Evolutionary conservation across 1,140 invertebrate genomes (phyloP), one percentile per base, ranked within the genome.

Genomic region (Eulimnadia texana): DNA sequence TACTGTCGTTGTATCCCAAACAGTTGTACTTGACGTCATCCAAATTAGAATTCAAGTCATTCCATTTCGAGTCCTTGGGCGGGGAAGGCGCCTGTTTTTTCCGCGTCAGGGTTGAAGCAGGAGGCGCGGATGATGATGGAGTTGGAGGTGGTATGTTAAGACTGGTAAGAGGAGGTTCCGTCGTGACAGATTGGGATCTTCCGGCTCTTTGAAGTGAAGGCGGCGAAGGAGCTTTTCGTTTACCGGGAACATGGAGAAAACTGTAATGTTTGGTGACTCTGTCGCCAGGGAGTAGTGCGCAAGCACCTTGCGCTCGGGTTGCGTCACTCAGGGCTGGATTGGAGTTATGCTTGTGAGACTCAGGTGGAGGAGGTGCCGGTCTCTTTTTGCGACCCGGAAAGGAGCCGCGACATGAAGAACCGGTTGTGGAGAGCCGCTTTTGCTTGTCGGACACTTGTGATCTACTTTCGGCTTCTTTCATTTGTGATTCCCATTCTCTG

Each of bases 151-250:
- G 24, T 24, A 56, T 61, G 50, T 61, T 61, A 28, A 61, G 50
- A 3, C 28, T 29, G 25, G 24, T 28, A 22, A 50, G 22, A 24
- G 19, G n/a, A 11, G 58, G n/a, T 33, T 50, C 24, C 13, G 23
- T 47, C 16, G 10, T 58, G 13, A 25, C 58, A 3, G 61, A 58
- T 27, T 47, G 49, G 22, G 54, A 50, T 13, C 53, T 27, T 3
- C 23, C n/a, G n/a, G 23, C 47, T 28, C 28, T 24, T 13, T 50
- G 29, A 53, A 49, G 0, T n/a, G 53, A 19, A 1, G 85, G 85
- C 11, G 85, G 84, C 64, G 77, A 77, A 0, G 84, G 84, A 1
- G 85, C 85, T 67, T 78, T 79, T 42, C 85, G 72, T 67, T 88
- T 88, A 13, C 84, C 84, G 64, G 83, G 84, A 0, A 86, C 84